These are phyloP conservation scores for Maconellicoccus hirsutus DNA, from an alignment of 1,140 invertebrate species.

Conservation along the genomic window DNA sequence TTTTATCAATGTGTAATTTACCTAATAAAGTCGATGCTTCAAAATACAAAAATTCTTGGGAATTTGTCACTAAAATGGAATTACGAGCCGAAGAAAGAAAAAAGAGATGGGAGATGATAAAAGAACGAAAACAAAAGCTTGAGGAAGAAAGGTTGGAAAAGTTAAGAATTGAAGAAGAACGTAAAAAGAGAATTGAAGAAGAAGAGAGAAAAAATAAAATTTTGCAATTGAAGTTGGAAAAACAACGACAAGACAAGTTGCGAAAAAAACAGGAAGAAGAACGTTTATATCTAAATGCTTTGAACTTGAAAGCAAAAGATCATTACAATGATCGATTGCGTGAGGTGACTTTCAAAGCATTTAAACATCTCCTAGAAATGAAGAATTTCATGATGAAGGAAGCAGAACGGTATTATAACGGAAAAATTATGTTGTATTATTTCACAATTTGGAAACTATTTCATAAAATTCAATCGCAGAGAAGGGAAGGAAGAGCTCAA, in stretches of 20 bases:
- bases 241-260: neutral
- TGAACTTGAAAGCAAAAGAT: neutral
- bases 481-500: neutral
- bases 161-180: neutral
- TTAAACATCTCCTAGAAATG: neutral
- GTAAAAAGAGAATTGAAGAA: neutral
- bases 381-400: neutral
- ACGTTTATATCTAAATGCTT: neutral
- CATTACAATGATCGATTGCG: neutral
- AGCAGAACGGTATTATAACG: neutral
- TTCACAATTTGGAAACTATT: constrained; percentile 4
- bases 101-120: neutral
- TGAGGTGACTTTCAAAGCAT: neutral
- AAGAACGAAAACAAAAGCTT: neutral
- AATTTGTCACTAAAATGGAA: constrained; percentile 15
- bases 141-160: constrained; percentile 1
- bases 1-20: neutral
- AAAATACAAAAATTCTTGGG: neutral
- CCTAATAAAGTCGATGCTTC: neutral
- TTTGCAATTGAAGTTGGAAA: neutral
- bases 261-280: neutral
- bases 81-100: neutral
- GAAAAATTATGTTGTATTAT: neutral
- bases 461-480: neutral
- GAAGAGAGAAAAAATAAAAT: constrained; percentile 7